Base-by-base conservation (phyloP, 2,888 invertebrate species). In the Epinotia brunnichana region DNA sequence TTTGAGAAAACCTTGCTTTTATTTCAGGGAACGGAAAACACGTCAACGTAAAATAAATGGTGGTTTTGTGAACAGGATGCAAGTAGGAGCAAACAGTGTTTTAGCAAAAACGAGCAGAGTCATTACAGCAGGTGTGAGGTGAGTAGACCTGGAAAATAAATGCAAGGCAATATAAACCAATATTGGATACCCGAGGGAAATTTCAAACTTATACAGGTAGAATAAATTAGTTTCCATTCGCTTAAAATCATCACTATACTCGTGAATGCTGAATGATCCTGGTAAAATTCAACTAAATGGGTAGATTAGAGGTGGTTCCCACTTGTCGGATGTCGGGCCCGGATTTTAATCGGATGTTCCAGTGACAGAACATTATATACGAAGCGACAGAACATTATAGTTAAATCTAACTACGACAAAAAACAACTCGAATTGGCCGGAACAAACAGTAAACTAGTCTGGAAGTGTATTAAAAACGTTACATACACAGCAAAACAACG, bases 111-210 rank as follows among this genome's bases (percentile, higher is more conserved):
- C 78, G 19, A 78, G 77, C 19, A 63, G 71, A 41, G 76, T 77
- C 13, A 29, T 86, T 9, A 74, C 82, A n/a, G 76, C 82, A 11
- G 80, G 78, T 39, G 76, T 80, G 53, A 83, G 81, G 88, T 88
- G 76, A 82, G 82, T 73, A 21, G 10, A 60, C 17, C n/a, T 41
- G 48, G 17, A 29, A 24, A 51, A 13, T 48, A 56, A 24, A 56
- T 24, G 13, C 2, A 24, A 24, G 7, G 48, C 48, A 48, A 48
- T 48, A 48, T n/a, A n/a, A 48, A 48, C 4, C n/a, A 4, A 15
- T n/a, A n/a, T 48, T 48, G n/a, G 48, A n/a, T 48, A n/a, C 48
- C 5, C n/a, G 15, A n/a, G 48, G 5, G n/a, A 48, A 48, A n/a
- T n/a, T 48, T 48, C n/a, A n/a, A 48, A 48, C 44, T 44, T 44